These are phyloP conservation scores for Andinoacara biseriatus DNA, from an alignment of 2,113 vertebrate species.

Conservation along the genomic window DNA sequence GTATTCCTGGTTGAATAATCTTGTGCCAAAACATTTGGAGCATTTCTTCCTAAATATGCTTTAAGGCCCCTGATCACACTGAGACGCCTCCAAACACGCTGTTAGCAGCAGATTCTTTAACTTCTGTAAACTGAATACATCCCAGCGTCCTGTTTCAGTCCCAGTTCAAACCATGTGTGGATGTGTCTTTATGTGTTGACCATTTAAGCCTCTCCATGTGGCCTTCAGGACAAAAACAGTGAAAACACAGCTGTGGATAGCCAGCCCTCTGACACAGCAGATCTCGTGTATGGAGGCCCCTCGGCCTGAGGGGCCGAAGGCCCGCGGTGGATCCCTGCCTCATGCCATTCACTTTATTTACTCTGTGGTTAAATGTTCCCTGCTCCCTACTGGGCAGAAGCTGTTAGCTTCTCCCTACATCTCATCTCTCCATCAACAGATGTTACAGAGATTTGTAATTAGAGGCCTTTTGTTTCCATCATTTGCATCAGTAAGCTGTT, in stretches of 20 bases:
- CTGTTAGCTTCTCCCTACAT: slow-evolving; percentile 38
- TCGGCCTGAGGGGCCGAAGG: slow-evolving; percentile 54
- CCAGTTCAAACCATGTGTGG: neutral
- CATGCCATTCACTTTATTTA: slow-evolving; percentile 68
- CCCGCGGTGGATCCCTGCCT: slow-evolving; percentile 42
- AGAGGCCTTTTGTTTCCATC: slow-evolving; percentile 65
- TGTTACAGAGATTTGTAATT: slow-evolving; percentile 66
- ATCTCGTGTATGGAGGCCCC: slow-evolving; percentile 49
- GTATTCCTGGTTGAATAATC: neutral
- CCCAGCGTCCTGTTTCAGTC: neutral
- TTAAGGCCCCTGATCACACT: neutral
- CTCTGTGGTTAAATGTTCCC: slow-evolving; percentile 62
- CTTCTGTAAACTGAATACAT: neutral
- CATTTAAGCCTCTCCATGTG: slow-evolving; percentile 57
- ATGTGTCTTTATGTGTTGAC: slow-evolving; percentile 8
- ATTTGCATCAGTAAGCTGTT: slow-evolving; percentile 68
- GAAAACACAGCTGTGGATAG: slow-evolving; percentile 80
- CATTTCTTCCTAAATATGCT: neutral
- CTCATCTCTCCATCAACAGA: slow-evolving; percentile 51
- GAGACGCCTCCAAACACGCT: neutral
- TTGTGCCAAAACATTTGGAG: neutral
- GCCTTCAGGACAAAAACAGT: slow-evolving; percentile 66
- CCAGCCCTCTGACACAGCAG: slow-evolving; percentile 31
- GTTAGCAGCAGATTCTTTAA: neutral
- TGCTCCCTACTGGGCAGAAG: slow-evolving; percentile 42